Evolutionary conservation across 2,888 invertebrate genomes (phyloP).

Genomic region (Ormyrus labotus): DNA sequence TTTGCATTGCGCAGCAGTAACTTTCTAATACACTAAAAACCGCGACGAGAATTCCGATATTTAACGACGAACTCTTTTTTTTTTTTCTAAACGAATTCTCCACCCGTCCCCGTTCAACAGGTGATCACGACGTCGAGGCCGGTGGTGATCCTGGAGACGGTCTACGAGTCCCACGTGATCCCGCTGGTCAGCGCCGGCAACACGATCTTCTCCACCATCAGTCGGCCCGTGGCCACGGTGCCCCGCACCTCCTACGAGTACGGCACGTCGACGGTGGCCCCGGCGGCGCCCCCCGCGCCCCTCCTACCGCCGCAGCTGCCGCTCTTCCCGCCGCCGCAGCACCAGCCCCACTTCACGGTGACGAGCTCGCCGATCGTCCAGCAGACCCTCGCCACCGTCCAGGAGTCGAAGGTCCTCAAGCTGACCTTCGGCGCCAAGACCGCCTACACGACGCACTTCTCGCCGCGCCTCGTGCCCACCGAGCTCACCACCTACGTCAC

Average conservation of each 20-base stretch:
- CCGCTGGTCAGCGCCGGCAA: conserved; percentile 86
- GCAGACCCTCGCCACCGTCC: conserved; percentile 87
- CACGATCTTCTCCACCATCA: conserved; percentile 87
- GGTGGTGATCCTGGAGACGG: conserved; percentile 84
- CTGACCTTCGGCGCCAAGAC: conserved; percentile 94
- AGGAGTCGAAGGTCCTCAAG: conserved; percentile 88
- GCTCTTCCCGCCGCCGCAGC: conserved; percentile 76
- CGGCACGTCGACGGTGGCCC: conserved; percentile 84
- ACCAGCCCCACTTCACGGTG: conserved; percentile 84
- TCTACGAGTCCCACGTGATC: conserved; percentile 89
- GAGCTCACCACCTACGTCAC: conserved; percentile 90
- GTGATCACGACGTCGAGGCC: conserved; percentile 89
- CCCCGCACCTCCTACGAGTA: conserved; percentile 88
- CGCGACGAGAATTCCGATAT: too few relatives aligned
- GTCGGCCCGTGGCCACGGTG: conserved; percentile 86
- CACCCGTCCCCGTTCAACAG: conserved; percentile 69
- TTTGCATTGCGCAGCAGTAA: too few relatives aligned
- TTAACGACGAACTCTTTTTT: too few relatives aligned
- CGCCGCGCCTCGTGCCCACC: conserved; percentile 89
- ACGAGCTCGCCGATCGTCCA: conserved; percentile 89
- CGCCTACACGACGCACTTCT: conserved; percentile 90
- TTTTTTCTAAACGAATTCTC: too few relatives aligned
- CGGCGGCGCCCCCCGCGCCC: conserved; percentile 63
- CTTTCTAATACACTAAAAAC: too few relatives aligned
- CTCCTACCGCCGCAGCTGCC: conserved; percentile 75